A percentile compares a stretch with the other conserved stretches of the same genome.
These are phyloP conservation scores for Aphelocoma coerulescens DNA, from an alignment of 2,113 vertebrate species.

Conservation along the genomic window DNA sequence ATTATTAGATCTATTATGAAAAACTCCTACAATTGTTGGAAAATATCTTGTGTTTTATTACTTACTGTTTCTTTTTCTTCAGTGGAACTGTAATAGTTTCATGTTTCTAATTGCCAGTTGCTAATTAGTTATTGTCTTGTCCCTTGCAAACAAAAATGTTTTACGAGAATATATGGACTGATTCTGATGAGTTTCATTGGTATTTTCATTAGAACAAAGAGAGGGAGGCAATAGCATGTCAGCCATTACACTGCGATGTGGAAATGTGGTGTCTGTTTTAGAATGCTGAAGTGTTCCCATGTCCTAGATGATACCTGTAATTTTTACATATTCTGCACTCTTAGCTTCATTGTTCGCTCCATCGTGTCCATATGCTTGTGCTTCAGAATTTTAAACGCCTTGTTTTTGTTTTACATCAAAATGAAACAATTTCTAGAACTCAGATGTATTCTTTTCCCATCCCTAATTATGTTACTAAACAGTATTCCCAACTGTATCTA, in stretches of 20 bases:
- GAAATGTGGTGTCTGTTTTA: not conserved
- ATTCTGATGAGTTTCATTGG: not conserved
- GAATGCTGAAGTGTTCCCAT: not conserved
- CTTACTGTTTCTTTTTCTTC: not conserved
- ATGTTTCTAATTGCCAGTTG: not conserved
- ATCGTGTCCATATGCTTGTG: not conserved
- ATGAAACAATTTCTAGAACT: constrained; percentile 16
- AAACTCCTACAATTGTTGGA: not conserved
- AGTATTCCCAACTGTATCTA: not conserved
- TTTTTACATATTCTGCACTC: not conserved
- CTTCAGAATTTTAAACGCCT: constrained; percentile 4
- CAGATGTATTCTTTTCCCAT: not conserved
- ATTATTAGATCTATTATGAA: not conserved
- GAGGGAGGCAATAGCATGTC: not conserved
- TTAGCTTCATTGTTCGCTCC: not conserved
- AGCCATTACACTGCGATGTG: not conserved
- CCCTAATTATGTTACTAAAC: not conserved
- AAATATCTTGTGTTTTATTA: constrained; percentile 4
- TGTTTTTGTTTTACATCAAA: not conserved
- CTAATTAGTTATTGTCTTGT: not conserved
- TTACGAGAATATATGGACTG: not conserved
- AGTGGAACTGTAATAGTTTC: not conserved
- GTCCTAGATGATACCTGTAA: not conserved
- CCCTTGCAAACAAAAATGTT: constrained; percentile 12
- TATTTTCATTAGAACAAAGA: not conserved